Percentiles rank a stretch among this genome's conserved stretches.
These are phyloP conservation scores for Limosa lapponica DNA, from an alignment of 2,797 vertebrate genomes.

Conservation along the genomic window DNA sequence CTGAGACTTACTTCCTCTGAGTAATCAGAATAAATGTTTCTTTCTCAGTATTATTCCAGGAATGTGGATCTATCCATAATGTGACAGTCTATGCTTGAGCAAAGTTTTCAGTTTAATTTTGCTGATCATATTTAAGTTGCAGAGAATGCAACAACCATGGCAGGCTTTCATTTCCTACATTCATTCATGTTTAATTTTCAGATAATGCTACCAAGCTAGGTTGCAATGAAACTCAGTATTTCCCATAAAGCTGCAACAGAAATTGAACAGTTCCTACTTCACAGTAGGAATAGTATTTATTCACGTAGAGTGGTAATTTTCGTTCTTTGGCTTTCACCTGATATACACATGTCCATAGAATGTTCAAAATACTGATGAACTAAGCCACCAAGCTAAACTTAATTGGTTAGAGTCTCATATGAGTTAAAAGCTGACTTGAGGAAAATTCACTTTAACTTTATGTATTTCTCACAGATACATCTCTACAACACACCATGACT, in stretches of 20 bases:
- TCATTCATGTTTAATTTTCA: slow-evolving; percentile 21
- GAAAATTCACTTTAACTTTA: not conserved
- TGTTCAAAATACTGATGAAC: not conserved
- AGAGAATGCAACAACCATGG: not conserved
- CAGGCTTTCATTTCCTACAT: not conserved
- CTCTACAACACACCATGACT: not conserved
- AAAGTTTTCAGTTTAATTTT: not conserved
- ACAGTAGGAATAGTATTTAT: not conserved
- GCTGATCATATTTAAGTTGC: not conserved
- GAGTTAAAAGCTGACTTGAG: not conserved
- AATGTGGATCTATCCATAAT: not conserved
- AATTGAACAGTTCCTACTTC: not conserved
- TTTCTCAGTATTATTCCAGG: not conserved
- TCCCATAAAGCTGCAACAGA: not conserved
- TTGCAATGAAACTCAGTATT: not conserved
- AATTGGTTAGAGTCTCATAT: not conserved
- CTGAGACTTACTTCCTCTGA: not conserved
- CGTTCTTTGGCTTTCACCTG: not conserved
- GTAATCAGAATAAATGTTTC: not conserved
- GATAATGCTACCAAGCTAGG: not conserved
- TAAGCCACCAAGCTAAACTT: not conserved
- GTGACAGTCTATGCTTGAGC: not conserved
- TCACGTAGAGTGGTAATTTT: not conserved
- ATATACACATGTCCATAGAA: not conserved
- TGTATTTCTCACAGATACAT: not conserved